Base-by-base conservation (phyloP, 2,113 vertebrate species). In the Hippocampus zosterae region DNA sequence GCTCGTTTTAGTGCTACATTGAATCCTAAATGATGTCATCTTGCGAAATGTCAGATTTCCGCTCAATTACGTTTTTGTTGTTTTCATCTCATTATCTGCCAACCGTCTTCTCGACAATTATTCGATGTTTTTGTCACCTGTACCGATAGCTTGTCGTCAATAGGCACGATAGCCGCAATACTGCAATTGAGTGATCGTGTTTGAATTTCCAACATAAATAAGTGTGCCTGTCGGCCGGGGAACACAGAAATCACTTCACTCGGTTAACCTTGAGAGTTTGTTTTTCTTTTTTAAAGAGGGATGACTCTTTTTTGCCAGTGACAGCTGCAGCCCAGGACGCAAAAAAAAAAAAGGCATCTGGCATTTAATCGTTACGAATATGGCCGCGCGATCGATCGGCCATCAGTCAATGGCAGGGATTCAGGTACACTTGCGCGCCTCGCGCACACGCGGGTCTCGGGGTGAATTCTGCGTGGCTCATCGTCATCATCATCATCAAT, bases 181-280 rank as follows among this genome's bases (percentile, higher is more conserved):
- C 55, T 6, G 11, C 57, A 60, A 60, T 29, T 60, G 57, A 60
- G 57, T 60, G 15, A 33, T 60, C 5, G 25, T 18, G 25, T 60
- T 60, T 15, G 1, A 1, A n/a, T n/a, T 33, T 13, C 13, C 11
- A 60, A 60, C 15, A 16, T 60, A 60, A 60, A 60, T 27, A 16
- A 60, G 57, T 29, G 57, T 33, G 27, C 23, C 27, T 33, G 27
- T 60, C 16, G 57, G 16, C 5, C 42, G 55, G 29, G 2, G 16
- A 16, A 33, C 27, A 60, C 27, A 60, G 33, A 57, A 57, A 33
- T 29, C 27, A 60, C 57, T 60, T 33, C 5, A 33, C 57, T 33
- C 27, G 13, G 57, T 60, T 60, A 33, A 60, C 57, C 57, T 60
- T 60, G 57, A 60, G 57, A 60, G 57, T 60, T 60, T 33, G 13